These are phyloP conservation scores for Buathra laborator DNA, from an alignment of 2,888 invertebrate species.

Conservation along the genomic window DNA sequence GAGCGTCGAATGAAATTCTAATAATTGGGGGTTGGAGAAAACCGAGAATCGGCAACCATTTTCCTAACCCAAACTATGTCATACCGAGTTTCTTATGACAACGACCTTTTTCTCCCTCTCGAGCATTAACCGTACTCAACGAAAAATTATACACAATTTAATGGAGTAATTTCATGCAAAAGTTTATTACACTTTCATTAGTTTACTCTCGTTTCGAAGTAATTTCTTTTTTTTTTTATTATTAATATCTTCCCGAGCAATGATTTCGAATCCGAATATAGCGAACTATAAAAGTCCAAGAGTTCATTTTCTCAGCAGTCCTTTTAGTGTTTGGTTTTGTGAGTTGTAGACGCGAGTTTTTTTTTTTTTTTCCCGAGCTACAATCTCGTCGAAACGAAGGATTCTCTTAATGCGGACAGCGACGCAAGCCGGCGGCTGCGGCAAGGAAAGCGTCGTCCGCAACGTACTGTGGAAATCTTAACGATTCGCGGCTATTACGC, in stretches of 20 bases:
- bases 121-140: constrained; percentile 5
- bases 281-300: constrained; percentile 52
- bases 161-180: constrained; percentile 57
- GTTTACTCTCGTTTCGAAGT: constrained; percentile 39
- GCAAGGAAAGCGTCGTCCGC: not conserved
- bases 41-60: constrained; percentile 9
- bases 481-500: constrained; percentile 70
- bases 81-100: constrained; percentile 34
- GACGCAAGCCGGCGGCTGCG: constrained; percentile 16
- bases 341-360: constrained; percentile 4
- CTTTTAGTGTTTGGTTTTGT: constrained; percentile 13
- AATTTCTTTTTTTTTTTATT: constrained; percentile 54
- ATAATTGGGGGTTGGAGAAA: constrained; percentile 24
- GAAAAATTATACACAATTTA: constrained; percentile 63
- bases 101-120: constrained; percentile 37
- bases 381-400: constrained; percentile 39
- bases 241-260: constrained; percentile 18
- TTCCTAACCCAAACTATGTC: constrained; percentile 23
- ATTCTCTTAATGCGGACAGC: constrained; percentile 52
- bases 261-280: constrained; percentile 58
- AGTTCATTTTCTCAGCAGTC: constrained; percentile 12
- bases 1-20: constrained; percentile 55
- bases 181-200: constrained; percentile 64
- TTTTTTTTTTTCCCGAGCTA: not conserved
- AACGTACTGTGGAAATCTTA: constrained; percentile 66